Evolutionary conservation across 2,113 vertebrate species (phyloP).

Genomic region (Ciconia boyciana): DNA sequence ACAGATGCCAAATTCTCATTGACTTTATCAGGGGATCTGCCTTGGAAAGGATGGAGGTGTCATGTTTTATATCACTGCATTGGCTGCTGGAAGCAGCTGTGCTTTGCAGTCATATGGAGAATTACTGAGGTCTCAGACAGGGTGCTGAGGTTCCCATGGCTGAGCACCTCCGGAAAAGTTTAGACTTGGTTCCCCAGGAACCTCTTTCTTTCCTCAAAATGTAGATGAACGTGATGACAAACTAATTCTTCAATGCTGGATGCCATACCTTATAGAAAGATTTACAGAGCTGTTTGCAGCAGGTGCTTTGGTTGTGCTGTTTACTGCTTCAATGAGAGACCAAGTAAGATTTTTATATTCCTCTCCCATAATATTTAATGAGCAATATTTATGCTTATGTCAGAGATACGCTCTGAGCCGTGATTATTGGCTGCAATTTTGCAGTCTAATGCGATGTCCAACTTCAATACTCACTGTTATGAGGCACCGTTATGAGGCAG

Average conservation of each 20-base stretch:
- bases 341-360: slow-evolving; percentile 29
- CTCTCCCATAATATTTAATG: slow-evolving; percentile 48
- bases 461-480: neutral
- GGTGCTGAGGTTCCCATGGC: neutral
- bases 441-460: neutral
- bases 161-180: neutral
- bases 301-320: slow-evolving; percentile 1
- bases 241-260: neutral
- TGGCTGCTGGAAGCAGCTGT: neutral
- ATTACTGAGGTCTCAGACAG: neutral
- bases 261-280: neutral
- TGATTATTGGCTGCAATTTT: slow-evolving; percentile 33
- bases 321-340: neutral
- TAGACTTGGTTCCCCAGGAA: neutral
- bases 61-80: neutral
- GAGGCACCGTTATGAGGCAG: neutral
- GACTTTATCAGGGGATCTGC: neutral
- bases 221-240: neutral
- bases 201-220: neutral
- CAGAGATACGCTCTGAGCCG: neutral
- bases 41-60: neutral
- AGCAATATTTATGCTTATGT: slow-evolving; percentile 42
- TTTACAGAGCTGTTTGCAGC: neutral
- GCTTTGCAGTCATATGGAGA: neutral
- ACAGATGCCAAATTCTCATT: neutral